phyloP scores from a whole-genome alignment of 2,888 invertebrate genomes.

The Electrophaes corylata region DNA sequence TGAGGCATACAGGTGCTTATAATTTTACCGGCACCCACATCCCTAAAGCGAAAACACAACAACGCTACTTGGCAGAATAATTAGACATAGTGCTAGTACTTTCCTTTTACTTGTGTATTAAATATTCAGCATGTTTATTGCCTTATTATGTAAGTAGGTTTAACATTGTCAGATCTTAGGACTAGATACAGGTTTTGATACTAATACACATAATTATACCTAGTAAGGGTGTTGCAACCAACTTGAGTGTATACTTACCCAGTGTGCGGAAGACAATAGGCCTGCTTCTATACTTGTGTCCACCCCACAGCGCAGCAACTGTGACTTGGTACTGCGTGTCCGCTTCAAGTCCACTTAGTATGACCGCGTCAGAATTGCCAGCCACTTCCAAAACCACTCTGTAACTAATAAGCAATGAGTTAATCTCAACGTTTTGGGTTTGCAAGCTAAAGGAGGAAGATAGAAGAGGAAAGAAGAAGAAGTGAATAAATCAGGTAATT shows the following conservation, averaged over 20 bases:
- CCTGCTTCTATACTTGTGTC: slow-evolving; percentile 92
- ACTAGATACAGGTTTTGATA: too few relatives aligned
- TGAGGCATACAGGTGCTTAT: too few relatives aligned
- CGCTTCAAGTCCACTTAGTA: slow-evolving; percentile 91
- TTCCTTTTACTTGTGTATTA: too few relatives aligned
- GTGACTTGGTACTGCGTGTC: slow-evolving; percentile 95
- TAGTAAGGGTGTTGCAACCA: too few relatives aligned
- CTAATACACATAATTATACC: too few relatives aligned
- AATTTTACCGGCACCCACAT: too few relatives aligned
- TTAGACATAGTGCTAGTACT: too few relatives aligned
- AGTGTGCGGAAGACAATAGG: slow-evolving; percentile 95
- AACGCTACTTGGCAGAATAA: too few relatives aligned
- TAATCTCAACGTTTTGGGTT: slow-evolving; percentile 79
- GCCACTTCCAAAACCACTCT: slow-evolving; percentile 96
- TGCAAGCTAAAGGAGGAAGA: slow-evolving; percentile 59
- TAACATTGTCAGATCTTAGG: too few relatives aligned
- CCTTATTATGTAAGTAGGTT: too few relatives aligned
- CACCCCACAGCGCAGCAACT: slow-evolving; percentile 92
- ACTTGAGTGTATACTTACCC: slow-evolving; percentile 86
- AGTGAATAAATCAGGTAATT: not conserved
- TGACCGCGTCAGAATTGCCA: slow-evolving; percentile 94
- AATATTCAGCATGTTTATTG: too few relatives aligned
- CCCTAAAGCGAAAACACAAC: too few relatives aligned
- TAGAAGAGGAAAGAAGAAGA: slow-evolving; percentile 47
- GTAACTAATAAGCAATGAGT: slow-evolving; percentile 91